Evolutionary conservation across 2,888 invertebrate genomes (phyloP), one percentile per base, ranked within the genome.

Genomic region (Trimorus sp.): DNA sequence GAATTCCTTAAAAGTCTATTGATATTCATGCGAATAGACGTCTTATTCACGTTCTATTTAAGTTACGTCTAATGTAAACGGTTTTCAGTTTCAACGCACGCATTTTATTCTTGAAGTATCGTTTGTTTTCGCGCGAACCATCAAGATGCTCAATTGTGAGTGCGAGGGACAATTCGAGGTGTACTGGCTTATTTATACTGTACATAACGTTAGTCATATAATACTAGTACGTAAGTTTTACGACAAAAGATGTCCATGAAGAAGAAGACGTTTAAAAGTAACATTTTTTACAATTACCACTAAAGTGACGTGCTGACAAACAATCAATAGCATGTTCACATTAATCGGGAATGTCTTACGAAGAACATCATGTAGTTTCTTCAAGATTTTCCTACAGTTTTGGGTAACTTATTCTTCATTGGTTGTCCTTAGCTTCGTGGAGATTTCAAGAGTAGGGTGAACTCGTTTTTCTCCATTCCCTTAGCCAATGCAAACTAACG

Each of bases 161-260:
- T 82, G 75, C 60, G 48, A 79, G 42, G 81, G 82, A 76, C 81
- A 79, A 83, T 60, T 79, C 73, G 78, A 68, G 83, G 77, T 83
- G 82, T 79, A 71, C 73, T 84, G 80, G 79, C 79, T 84, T 84
- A 83, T 84, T 82, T 83, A 84, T 83, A 80, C 76, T 86, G 84
- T 85, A 85, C 53, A 85, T 86, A 86, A 79, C 51, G 59, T 74
- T 79, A 71, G 65, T 48, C 12, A 69, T 37, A 62, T 71, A 71
- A 45, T 40, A 40, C 8, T 40, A 40, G 11, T 3, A n/a, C 48
- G 68, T 81, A 81, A 81, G 76, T 40, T 16, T n/a, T 54, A 14
- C 53, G 70, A 75, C 66, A 79, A 63, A 77, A 51, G 26, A 26
- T 26, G 71, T 78, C 66, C 78, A 78, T n/a, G 14, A 42, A 60